A percentile compares a stretch with the other conserved stretches of the same genome.
Conservation (phyloP, 2,113 vertebrate genomes). For the Serilophus lunatus region DNA sequence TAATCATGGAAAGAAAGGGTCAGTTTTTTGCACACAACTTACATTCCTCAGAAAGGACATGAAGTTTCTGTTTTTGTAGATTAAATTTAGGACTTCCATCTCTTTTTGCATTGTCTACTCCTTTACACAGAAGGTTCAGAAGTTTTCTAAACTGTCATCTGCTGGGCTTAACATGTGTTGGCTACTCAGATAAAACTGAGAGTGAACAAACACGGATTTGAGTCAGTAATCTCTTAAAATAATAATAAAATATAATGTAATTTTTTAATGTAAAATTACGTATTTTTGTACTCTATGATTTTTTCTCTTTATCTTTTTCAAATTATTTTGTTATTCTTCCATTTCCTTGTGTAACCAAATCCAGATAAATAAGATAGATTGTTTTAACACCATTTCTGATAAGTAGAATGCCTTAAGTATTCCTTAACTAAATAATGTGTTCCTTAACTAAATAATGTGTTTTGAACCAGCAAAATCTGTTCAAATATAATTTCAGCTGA, state of each 20-base stretch:
- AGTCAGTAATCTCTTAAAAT: not conserved
- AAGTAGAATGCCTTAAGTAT: not conserved
- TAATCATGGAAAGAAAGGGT: not conserved
- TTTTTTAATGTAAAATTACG: not conserved
- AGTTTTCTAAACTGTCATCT: not conserved
- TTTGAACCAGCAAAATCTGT: not conserved
- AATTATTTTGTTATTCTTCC: not conserved
- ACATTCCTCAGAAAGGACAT: not conserved
- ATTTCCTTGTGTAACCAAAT: not conserved
- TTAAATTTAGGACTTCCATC: not conserved
- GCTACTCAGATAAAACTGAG: too few relatives aligned
- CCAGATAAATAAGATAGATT: not conserved
- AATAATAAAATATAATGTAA: not conserved
- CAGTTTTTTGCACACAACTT: not conserved
- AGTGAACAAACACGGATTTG: not conserved
- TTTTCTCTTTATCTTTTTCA: not conserved
- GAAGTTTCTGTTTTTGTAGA: not conserved
- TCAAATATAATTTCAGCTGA: not conserved
- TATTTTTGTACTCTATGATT: rapidly evolving
- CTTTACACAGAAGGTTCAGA: not conserved
- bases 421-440: too few relatives aligned
- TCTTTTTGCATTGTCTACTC: not conserved
- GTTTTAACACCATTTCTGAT: not conserved
- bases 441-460: not conserved
- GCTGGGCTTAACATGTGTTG: not conserved